These are phyloP conservation scores for Corythucha ciliata DNA, from an alignment of 2,888 invertebrate genomes.

Conservation along the genomic window DNA sequence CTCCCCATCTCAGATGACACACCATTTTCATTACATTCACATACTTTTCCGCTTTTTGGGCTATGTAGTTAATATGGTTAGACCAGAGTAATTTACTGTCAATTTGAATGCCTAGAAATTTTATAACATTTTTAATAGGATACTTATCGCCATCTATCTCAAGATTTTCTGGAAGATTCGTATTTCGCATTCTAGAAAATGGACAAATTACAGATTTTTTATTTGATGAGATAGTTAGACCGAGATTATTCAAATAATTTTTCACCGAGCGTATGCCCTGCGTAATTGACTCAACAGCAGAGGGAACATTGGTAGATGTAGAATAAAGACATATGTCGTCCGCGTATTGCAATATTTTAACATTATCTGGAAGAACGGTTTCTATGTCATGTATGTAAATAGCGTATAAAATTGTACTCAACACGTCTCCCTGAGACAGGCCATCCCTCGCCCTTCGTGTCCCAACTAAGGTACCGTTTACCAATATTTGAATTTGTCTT, in stretches of 20 bases:
- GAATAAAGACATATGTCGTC: conserved; percentile 18
- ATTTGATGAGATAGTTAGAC: too few species aligned
- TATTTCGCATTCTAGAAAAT: too few species aligned
- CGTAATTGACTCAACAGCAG: too few species aligned
- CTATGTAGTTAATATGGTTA: conserved; percentile 2
- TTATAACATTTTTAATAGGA: background rate
- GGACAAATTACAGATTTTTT: too few species aligned
- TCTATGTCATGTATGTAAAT: conserved; percentile 7
- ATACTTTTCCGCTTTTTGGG: background rate
- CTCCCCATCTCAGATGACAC: background rate
- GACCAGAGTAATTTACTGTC: conserved; percentile 1
- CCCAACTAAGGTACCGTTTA: conserved; percentile 6
- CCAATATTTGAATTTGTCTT: conserved; percentile 4
- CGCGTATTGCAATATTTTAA: conserved; percentile 19
- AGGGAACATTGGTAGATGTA: too few species aligned
- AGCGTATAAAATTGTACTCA: conserved; percentile 16
- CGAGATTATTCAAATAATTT: too few species aligned
- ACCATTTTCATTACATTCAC: conserved; percentile 5
- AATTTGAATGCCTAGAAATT: conserved; percentile 10
- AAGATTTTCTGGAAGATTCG: too few species aligned
- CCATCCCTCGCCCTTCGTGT: conserved; percentile 4
- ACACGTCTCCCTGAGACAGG: conserved; percentile 13
- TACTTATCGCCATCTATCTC: conserved; percentile 6
- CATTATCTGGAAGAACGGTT: background rate
- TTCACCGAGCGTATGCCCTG: too few species aligned